Evolutionary conservation across 2,113 vertebrate genomes (phyloP), one percentile per base, ranked within the genome.

Genomic region (Salvelinus alpinus): DNA sequence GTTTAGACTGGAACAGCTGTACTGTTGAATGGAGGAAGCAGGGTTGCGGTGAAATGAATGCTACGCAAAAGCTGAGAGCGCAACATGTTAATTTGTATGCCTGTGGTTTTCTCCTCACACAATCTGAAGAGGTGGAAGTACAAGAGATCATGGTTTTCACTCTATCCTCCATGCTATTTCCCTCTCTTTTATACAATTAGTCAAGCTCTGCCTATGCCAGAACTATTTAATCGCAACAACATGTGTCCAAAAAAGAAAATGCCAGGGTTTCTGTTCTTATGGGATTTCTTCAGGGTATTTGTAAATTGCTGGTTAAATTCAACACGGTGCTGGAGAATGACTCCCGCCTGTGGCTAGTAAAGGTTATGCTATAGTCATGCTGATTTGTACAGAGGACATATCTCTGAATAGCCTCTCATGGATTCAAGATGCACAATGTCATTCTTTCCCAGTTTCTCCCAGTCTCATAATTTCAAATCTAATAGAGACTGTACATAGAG

Each of bases 191-290:
- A 90, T 74, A 80, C 84, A 88, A 90, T 90, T 91, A 92, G 86
- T 89, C 87, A 89, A 82, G 88, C 86, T 90, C 86, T 84, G 80
- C 86, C 86, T 84, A 82, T 82, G 34, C 75, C 78, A 77, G 84
- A 86, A 89, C 82, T 60, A 76, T 90, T 78, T 92, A 91, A 94
- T 91, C 92, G 87, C 88, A 91, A 86, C 89, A 91, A 77, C 83
- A 90, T 93, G 92, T 89, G 86, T 81, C 67, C 72, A 60, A 82
- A 87, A 87, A 48, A 84, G 71, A 84, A 82, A 86, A 84, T 11
- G 38, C 72, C 68, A 62, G 69, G 85, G 75, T 83, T 88, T 18
- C 29, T 83, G 78, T 79, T 82, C 87, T 80, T 57, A 64, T 67
- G 73, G 76, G 78, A 68, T 81, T 81, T 78, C 74, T 88, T 83